Conservation (phyloP, 2,113 vertebrate species). For the Mustela nigripes region DNA sequence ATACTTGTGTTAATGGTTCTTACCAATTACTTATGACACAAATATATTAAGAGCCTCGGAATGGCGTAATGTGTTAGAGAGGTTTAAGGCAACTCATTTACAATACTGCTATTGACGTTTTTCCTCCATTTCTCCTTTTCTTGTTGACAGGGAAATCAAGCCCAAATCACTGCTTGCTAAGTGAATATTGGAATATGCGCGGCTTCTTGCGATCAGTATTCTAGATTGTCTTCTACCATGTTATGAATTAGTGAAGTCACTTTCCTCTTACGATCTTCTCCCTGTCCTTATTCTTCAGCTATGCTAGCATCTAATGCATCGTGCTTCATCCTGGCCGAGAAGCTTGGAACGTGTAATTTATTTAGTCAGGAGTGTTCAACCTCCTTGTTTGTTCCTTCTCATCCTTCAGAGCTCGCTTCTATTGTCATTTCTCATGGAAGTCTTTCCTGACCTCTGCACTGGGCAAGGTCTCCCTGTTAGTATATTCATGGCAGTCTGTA, state of each 20-base stretch:
- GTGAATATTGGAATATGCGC: not conserved
- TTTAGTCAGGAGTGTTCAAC: not conserved
- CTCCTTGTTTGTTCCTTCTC: not conserved
- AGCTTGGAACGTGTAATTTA: not conserved
- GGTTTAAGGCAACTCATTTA: not conserved
- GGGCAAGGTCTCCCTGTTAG: not conserved
- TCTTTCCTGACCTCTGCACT: not conserved
- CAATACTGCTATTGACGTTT: not conserved
- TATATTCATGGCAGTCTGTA: fast-evolving
- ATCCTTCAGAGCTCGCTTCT: not conserved
- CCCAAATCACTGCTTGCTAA: not conserved
- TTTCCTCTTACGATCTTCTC: not conserved
- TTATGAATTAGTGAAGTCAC: not conserved
- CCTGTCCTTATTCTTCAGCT: not conserved
- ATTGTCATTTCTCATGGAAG: slow-evolving; percentile 10
- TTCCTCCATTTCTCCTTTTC: not conserved
- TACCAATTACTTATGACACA: not conserved
- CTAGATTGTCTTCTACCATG: not conserved
- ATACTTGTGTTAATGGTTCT: not conserved
- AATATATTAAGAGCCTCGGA: not conserved
- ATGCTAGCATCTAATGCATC: not conserved
- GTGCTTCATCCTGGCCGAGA: not conserved
- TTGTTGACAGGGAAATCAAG: not conserved
- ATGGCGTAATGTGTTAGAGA: not conserved
- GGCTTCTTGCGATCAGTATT: not conserved